These are phyloP conservation scores for Philotrypesis tridentata DNA, from an alignment of 1,140 invertebrate genomes.

Conservation along the genomic window DNA sequence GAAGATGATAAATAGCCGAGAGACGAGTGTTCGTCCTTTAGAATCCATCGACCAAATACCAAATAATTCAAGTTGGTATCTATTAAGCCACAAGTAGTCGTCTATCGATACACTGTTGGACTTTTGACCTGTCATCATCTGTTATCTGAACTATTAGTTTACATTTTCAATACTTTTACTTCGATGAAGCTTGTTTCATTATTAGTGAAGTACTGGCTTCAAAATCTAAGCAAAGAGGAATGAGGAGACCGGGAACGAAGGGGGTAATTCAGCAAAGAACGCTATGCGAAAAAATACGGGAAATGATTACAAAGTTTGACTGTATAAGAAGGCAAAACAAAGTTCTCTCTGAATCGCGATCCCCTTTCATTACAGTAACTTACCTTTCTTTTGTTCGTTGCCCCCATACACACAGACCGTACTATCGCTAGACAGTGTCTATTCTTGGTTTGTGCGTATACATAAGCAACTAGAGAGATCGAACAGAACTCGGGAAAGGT, in stretches of 20 bases:
- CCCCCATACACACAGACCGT: background rate
- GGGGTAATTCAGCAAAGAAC: no score
- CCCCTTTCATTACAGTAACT: background rate
- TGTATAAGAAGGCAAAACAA: background rate
- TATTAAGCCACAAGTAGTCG: constrained; percentile 8
- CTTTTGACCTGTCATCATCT: background rate
- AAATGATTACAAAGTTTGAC: background rate
- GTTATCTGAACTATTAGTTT: no score
- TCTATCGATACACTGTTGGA: background rate
- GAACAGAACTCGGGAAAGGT: background rate
- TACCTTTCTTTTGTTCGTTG: background rate
- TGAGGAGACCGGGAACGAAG: no score
- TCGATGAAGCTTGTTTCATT: background rate
- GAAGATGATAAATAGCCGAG: constrained; percentile 11
- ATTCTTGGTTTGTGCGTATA: background rate
- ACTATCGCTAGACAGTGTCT: background rate
- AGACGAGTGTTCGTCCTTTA: constrained; percentile 1
- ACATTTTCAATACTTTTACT: background rate
- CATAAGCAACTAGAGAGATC: background rate
- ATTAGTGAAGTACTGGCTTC: background rate
- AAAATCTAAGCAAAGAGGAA: background rate
- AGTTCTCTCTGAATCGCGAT: background rate
- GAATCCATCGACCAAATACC: constrained; percentile 13
- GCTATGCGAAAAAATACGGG: background rate
- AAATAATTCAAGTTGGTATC: background rate